Conservation (phyloP, 92 coral and sea anemone genomes). For the Galaxea fascicularis region DNA sequence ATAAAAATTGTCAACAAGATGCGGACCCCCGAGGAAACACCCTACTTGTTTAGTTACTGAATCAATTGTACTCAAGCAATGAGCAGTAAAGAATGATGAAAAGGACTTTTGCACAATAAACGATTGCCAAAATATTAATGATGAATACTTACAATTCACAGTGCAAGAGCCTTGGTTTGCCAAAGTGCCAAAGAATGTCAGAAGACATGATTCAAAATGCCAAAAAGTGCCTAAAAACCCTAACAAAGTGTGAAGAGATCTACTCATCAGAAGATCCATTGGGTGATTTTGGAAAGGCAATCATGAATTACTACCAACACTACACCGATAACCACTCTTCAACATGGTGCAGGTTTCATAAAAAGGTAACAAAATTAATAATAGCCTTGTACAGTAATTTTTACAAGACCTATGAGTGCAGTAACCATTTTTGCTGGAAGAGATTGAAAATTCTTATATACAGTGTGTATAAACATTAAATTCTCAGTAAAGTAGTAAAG, state of each 20-base stretch:
- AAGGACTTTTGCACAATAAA: neutral
- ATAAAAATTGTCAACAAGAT: neutral
- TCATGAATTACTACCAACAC: slow-evolving; percentile 38
- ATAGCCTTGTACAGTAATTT: neutral
- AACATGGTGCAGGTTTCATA: slow-evolving; percentile 56
- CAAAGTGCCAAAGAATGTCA: slow-evolving; percentile 52
- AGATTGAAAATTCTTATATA: neutral
- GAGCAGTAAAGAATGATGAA: neutral
- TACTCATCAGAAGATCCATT: slow-evolving; percentile 34
- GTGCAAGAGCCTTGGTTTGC: slow-evolving; percentile 30
- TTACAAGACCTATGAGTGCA: neutral
- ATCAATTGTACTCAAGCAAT: neutral
- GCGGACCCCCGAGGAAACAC: neutral
- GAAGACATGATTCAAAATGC: slow-evolving; percentile 50
- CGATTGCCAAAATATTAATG: neutral
- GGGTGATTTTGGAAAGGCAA: slow-evolving; percentile 34
- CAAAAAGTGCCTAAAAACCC: slow-evolving; percentile 34
- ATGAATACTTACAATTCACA: neutral
- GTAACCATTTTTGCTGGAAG: neutral
- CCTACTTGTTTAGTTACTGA: neutral
- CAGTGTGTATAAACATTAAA: neutral
- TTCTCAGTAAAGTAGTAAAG: neutral
- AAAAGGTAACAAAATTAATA: slow-evolving; percentile 39
- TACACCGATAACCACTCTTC: slow-evolving; percentile 41
- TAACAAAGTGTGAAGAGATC: slow-evolving; percentile 41